A percentile compares a stretch with the other conserved stretches of the same genome.
Evolutionary conservation across 2,888 invertebrate genomes (phyloP).

Genomic region (Campoplex capitator): DNA sequence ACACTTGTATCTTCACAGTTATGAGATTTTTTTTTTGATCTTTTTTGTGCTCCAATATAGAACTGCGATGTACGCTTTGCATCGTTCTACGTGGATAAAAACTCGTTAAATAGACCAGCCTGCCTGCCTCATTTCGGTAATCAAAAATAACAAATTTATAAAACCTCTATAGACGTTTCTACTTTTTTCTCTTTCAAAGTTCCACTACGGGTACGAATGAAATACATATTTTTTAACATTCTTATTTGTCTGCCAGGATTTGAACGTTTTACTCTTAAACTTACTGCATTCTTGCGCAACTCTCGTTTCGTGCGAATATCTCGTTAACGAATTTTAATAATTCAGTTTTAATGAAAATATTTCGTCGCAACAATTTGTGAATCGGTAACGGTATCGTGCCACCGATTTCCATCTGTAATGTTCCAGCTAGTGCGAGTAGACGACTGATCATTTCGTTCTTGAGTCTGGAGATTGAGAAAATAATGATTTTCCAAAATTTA

Average conservation of each 20-base stretch:
- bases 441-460: slow-evolving; percentile 77
- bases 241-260: neutral
- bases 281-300: slow-evolving; percentile 68
- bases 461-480: slow-evolving; percentile 72
- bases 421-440: slow-evolving; percentile 73
- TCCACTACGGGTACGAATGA: neutral
- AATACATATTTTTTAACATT: neutral
- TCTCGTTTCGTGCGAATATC: slow-evolving; percentile 56
- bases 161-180: no score
- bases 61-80: slow-evolving; percentile 11
- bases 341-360: slow-evolving; percentile 77
- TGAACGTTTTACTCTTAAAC: neutral
- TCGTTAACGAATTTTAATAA: slow-evolving; percentile 66
- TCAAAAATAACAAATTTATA: no score
- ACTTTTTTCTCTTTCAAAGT: neutral
- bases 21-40: slow-evolving; percentile 64
- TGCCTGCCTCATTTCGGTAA: no score
- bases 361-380: slow-evolving; percentile 78
- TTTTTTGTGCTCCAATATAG: slow-evolving; percentile 38
- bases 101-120: neutral
- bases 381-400: slow-evolving; percentile 71
- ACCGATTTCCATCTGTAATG: slow-evolving; percentile 75
- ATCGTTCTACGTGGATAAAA: slow-evolving; percentile 37
- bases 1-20: slow-evolving; percentile 70
- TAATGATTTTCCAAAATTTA: neutral